phyloP scores from a whole-genome alignment of 2,113 vertebrate genomes.

The Hirundichthys speculiger region DNA sequence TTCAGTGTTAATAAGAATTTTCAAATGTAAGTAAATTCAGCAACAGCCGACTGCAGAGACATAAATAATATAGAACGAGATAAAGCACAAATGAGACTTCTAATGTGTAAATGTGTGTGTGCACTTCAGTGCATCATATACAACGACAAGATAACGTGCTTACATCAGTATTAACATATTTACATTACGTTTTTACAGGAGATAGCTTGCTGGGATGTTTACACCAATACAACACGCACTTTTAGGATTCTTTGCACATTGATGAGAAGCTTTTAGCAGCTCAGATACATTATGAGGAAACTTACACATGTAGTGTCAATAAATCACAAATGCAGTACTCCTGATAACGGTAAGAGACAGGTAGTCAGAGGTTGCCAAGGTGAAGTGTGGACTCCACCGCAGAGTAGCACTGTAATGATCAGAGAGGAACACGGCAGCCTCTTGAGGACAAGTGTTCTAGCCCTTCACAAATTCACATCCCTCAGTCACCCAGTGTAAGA shows the following conservation, averaged over 20 bases:
- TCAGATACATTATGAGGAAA: constrained; percentile 4
- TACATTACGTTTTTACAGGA: constrained; percentile 1
- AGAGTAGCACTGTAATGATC: constrained; percentile 8
- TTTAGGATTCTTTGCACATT: neutral
- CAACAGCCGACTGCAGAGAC: neutral
- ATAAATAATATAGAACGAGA: neutral
- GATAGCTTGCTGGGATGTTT: neutral
- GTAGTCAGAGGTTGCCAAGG: constrained; percentile 3
- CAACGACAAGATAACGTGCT: neutral
- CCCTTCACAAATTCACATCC: constrained; percentile 70
- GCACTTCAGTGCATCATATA: neutral
- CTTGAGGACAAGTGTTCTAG: constrained; percentile 63
- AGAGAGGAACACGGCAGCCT: constrained; percentile 59
- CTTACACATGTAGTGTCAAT: constrained; percentile 5
- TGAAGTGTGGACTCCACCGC: constrained; percentile 21
- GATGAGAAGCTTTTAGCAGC: constrained; percentile 6
- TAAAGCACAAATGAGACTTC: too few relatives aligned
- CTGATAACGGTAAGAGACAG: constrained; percentile 4
- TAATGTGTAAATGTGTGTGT: too few relatives aligned
- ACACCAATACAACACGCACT: neutral
- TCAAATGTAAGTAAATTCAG: neutral
- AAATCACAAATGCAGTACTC: constrained; percentile 1
- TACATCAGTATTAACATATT: constrained; percentile 1
- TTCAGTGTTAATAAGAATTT: constrained; percentile 16
- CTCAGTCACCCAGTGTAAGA: neutral